phyloP scores from a whole-genome alignment of 2,113 vertebrate species.

The Mugil cephalus region DNA sequence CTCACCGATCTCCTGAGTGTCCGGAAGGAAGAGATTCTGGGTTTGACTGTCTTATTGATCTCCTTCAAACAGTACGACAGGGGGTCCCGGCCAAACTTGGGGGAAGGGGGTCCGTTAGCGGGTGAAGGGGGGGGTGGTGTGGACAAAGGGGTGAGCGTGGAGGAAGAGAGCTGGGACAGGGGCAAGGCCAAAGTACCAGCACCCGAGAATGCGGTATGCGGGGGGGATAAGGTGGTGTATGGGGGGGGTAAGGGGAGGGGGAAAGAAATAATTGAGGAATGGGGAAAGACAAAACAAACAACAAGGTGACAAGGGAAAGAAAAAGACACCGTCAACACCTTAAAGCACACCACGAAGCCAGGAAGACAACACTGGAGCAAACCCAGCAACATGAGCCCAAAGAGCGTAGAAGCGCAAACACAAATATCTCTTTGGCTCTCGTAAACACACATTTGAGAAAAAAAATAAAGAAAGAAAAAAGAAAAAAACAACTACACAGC shows the following conservation, averaged over 20 bases:
- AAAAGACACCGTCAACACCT: conserved; percentile 86
- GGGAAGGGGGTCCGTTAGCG: conserved; percentile 91
- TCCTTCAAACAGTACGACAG: conserved; percentile 95
- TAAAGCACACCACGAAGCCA: conserved; percentile 81
- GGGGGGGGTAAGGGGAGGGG: conserved; percentile 16
- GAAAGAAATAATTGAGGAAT: conserved; percentile 5
- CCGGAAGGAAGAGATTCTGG: conserved; percentile 93
- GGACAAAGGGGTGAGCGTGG: conserved; percentile 81
- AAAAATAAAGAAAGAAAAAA: background rate
- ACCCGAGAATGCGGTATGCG: conserved; percentile 57
- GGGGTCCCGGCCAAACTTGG: conserved; percentile 92
- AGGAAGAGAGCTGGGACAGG: conserved; percentile 72
- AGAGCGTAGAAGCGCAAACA: conserved; percentile 58
- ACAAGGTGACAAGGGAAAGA: conserved; percentile 82
- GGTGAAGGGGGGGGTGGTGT: conserved; percentile 83
- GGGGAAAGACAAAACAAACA: conserved; percentile 54
- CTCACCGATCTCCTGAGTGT: conserved; percentile 92
- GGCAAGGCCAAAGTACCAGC: conserved; percentile 68
- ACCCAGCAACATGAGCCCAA: conserved; percentile 58
- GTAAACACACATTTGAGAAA: conserved; percentile 1
- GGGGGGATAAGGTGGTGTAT: conserved; percentile 42
- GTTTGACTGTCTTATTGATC: conserved; percentile 97
- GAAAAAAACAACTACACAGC: conserved; percentile 27
- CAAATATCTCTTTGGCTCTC: conserved; percentile 15
- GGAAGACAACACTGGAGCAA: conserved; percentile 77